Evolutionary conservation across 2,888 invertebrate genomes (phyloP), one percentile per base, ranked within the genome.

Genomic region (Microplitis deprimator): DNA sequence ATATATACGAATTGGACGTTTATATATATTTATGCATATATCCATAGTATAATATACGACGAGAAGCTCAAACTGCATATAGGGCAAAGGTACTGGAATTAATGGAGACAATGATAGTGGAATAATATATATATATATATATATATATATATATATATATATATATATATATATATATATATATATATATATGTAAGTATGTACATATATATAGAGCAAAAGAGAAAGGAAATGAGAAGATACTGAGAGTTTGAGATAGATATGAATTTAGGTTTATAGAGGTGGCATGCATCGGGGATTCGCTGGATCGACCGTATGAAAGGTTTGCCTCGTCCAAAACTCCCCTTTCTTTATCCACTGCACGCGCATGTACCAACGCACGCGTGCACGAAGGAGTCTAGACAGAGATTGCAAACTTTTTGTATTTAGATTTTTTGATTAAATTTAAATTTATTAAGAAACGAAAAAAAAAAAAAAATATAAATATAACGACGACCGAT

Each of bases 11-110:
- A 62, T 62, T 65, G n/a, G 64, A 73, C 20, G 8, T 71, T 78
- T 75, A 38, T 76, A 76, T 81, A 77, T 59, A 74, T 68, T 61
- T 75, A 75, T 75, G 60, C 68, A 68, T 68, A 75, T 60, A 75
- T 75, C 39, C 20, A 79, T 77, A 74, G 78, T 79, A 81, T 50
- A 50, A 50, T 80, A 82, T 82, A 81, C 83, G 83, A 86, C 82
- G 81, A 82, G 80, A 86, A 87, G 87, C 85, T 85, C 83, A 79
- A 84, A 85, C 82, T 85, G 86, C 85, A 77, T 50, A 50, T 83
- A 82, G 83, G 83, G 81, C 82, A 77, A 76, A 68, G 40, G 77
- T 79, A 79, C 77, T 78, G 78, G 78, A 78, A 78, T 75, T 77
- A 79, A 76, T 67, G n/a, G 77, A 68, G 68, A 75, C 74, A 73